These are phyloP conservation scores for Rhopalosiphum nymphaeae DNA, from an alignment of 2,888 invertebrate species.

Conservation along the genomic window DNA sequence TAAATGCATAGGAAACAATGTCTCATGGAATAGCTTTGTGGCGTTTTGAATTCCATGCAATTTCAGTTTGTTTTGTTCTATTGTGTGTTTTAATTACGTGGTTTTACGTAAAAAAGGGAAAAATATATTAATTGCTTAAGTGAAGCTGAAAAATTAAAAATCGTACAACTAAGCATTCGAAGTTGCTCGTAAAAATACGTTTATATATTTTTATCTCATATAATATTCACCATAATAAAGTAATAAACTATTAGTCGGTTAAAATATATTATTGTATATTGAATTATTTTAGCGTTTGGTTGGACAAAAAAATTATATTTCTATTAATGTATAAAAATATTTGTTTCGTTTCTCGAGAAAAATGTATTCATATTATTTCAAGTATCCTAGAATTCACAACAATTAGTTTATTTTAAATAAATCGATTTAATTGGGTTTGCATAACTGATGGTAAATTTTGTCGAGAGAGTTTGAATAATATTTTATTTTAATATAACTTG, in stretches of 20 bases:
- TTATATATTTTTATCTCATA: background rate
- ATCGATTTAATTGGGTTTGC: background rate
- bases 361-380: background rate
- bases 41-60: slow-evolving; percentile 15
- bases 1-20: slow-evolving; percentile 37
- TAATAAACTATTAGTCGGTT: background rate
- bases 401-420: background rate
- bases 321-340: background rate
- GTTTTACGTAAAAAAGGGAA: slow-evolving; percentile 3
- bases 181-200: background rate
- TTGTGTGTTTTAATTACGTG: slow-evolving; percentile 46
- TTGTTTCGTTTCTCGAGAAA: background rate
- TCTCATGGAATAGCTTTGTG: slow-evolving; percentile 44
- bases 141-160: slow-evolving; percentile 18
- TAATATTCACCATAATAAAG: background rate
- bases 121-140: slow-evolving; percentile 37
- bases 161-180: background rate
- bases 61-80: background rate
- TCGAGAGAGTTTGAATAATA: background rate
- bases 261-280: background rate
- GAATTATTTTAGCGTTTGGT: background rate
- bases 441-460: background rate
- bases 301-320: background rate
- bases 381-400: background rate
- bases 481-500: background rate